Evolutionary conservation across 1,140 invertebrate genomes (phyloP), one percentile per base, ranked within the genome.

Genomic region (Tribolium madens): DNA sequence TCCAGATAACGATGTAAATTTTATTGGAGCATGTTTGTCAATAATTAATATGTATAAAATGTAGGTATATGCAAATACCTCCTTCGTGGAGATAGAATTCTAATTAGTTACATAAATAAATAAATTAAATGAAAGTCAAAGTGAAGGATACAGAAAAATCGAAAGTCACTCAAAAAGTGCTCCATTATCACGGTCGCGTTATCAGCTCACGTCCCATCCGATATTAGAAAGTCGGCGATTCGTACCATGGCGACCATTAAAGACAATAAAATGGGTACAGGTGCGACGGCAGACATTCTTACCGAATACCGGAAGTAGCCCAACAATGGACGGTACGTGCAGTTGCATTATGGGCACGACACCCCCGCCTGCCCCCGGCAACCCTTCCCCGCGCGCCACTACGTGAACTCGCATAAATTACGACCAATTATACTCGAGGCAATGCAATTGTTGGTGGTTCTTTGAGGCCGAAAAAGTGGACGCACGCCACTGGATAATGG

Each of bases 321-420:
- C 72, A 77, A 77, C 76, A 77, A 77, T 77, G 72, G 76, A 69
- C 53, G 72, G 50, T 77, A 77, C 76, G 76, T 77, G 76, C 76
- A 74, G 72, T 77, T 73, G 76, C 76, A 77, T 77, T 77, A 77
- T 73, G 71, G 71, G 36, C 76, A 73, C 53, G 72, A 68, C 76
- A 69, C 18, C 70, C 53, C 70, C 70, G 68, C 50, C 26, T 10
- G 12, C 46, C 70, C 69, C 76, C 15, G 15, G 7, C 64, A 48
- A 31, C 71, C 72, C 57, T 50, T 69, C 21, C 36, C 33, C 53
- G 10, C 60, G 36, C 76, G 31, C 57, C 18, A 46, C 53, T 73
- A 77, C 76, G 76, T 77, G 76, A 13, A 68, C 26, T 15, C 31
- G 76, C 71, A 77, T 77, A 77, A 74, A 73, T 77, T 73, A 74